phyloP scores from a whole-genome alignment of 2,797 vertebrate species.

The Ibycter americanus region DNA sequence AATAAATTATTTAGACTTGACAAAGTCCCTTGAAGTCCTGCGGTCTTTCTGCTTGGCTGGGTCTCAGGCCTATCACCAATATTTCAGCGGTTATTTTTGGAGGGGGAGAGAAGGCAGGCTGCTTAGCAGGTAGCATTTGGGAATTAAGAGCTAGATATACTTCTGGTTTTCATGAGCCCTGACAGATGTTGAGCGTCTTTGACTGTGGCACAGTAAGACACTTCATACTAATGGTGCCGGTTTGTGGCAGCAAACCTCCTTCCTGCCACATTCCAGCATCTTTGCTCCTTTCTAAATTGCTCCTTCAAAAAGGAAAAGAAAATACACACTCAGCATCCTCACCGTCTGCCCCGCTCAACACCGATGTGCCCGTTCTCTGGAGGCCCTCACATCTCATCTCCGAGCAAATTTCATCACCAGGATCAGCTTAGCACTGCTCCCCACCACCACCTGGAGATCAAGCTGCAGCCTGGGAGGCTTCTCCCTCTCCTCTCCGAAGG shows the following conservation, averaged over 20 bases:
- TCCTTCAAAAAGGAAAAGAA: not conserved
- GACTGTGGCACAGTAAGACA: not conserved
- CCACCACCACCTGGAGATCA: not conserved
- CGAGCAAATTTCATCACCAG: not conserved
- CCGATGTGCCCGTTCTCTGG: not conserved
- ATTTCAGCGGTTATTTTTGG: not conserved
- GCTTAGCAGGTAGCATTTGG: slow-evolving; percentile 2
- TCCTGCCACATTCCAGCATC: not conserved
- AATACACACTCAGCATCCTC: not conserved
- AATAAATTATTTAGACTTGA: slow-evolving; percentile 44
- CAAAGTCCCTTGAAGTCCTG: slow-evolving; percentile 27
- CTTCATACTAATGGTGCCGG: not conserved
- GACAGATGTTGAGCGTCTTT: not conserved
- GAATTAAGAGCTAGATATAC: slow-evolving; percentile 1
- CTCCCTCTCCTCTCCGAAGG: not conserved
- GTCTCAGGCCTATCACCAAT: not conserved
- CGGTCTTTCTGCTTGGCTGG: slow-evolving; percentile 31
- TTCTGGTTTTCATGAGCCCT: not conserved
- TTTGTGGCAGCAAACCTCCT: not conserved
- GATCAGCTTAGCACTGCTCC: not conserved
- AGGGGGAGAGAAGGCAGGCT: not conserved
- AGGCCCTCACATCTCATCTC: not conserved
- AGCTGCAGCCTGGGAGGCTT: not conserved
- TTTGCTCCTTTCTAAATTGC: not conserved
- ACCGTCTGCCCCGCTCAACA: fast-evolving